Percentiles rank a stretch among this genome's conserved stretches.
phyloP scores from a whole-genome alignment of 2,888 invertebrate genomes.

The Philereme vetulata region DNA sequence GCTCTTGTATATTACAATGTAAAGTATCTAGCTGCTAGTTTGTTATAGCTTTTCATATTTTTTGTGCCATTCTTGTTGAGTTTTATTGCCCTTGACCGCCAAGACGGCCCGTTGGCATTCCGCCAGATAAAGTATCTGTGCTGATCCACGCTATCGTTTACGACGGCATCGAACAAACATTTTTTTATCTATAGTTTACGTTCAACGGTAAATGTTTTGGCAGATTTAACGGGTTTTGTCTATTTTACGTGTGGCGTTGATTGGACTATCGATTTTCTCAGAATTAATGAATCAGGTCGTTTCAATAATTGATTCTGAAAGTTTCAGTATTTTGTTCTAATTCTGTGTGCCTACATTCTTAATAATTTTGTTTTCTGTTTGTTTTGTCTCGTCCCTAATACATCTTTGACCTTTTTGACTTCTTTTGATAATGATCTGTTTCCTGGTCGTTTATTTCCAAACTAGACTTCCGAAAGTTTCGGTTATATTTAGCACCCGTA shows the following conservation, averaged over 20 bases:
- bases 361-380: not conserved
- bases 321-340: not conserved
- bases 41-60: not conserved
- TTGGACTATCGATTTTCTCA: constrained; percentile 16
- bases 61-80: constrained; percentile 14
- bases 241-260: constrained; percentile 20
- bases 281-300: not conserved
- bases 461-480: constrained; percentile 29
- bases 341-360: not conserved
- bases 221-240: constrained; percentile 30
- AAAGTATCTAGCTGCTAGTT: too few species aligned
- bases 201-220: constrained; percentile 33
- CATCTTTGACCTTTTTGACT: constrained; percentile 7
- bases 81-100: constrained; percentile 39
- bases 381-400: not conserved
- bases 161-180: constrained; percentile 24
- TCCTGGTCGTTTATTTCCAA: constrained; percentile 21
- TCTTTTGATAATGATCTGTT: constrained; percentile 10
- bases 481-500: constrained; percentile 39
- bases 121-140: constrained; percentile 33
- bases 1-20: too few species aligned
- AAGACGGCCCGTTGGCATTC: constrained; percentile 36
- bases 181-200: constrained; percentile 28
- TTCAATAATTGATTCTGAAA: not conserved
- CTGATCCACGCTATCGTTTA: constrained; percentile 24